A percentile compares a stretch with the other conserved stretches of the same genome.
Evolutionary conservation across 2,888 invertebrate species (phyloP).

Genomic region (Ennomos fuscantarius): DNA sequence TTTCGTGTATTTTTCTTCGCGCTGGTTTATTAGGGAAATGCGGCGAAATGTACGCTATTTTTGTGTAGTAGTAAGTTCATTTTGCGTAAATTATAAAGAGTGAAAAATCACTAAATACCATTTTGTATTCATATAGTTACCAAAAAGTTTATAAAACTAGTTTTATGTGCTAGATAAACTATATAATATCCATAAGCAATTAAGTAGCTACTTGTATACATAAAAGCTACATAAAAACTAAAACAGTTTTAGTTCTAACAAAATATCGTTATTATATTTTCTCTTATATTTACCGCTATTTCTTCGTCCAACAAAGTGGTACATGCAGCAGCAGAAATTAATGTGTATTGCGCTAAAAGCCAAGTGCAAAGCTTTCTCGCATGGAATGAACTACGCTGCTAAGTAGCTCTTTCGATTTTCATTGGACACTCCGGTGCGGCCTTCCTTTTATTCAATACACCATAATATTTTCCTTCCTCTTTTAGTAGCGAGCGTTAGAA

Average conservation of each 20-base stretch:
- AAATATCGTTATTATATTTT: constrained; percentile 8
- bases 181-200: too few species aligned
- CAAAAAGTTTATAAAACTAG: too few species aligned
- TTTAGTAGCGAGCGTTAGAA: constrained; percentile 20
- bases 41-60: constrained; percentile 37
- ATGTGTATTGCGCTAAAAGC: constrained; percentile 54
- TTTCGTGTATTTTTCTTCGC: constrained; percentile 40
- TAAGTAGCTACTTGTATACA: too few species aligned
- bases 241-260: constrained; percentile 7
- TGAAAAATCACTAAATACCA: too few species aligned
- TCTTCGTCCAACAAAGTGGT: constrained; percentile 41
- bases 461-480: constrained; percentile 18
- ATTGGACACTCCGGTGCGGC: constrained; percentile 19
- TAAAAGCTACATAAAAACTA: constrained; percentile 9
- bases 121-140: too few species aligned
- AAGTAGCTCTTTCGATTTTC: constrained; percentile 32
- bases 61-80: constrained; percentile 39
- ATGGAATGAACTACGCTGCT: constrained; percentile 52
- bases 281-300: constrained; percentile 29
- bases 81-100: constrained; percentile 3
- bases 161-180: too few species aligned
- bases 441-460: constrained; percentile 13
- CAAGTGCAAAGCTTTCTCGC: constrained; percentile 54
- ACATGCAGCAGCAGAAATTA: constrained; percentile 50
- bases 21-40: constrained; percentile 45